Percentiles rank a stretch among this genome's conserved stretches.
phyloP scores from a whole-genome alignment of 1,140 invertebrate species.

The Bicyclus anynana region DNA sequence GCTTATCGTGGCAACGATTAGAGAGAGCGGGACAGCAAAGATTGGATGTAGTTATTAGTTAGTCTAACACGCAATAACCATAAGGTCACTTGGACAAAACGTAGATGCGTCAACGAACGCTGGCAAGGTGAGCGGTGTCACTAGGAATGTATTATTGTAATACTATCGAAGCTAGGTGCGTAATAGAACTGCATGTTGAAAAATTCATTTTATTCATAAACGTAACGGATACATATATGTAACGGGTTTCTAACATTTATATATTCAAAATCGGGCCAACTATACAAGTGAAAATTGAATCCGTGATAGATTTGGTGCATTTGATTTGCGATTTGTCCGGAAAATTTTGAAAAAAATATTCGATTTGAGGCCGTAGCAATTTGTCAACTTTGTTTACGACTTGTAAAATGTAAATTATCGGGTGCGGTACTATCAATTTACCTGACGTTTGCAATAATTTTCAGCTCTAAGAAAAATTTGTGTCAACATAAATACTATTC shows the following conservation, averaged over 20 bases:
- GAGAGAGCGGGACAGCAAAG: conserved; percentile 51
- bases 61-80: conserved; percentile 57
- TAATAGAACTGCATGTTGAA: conserved; percentile 46
- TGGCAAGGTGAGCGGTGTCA: conserved; percentile 71
- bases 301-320: conserved; percentile 8
- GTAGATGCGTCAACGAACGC: conserved; percentile 73
- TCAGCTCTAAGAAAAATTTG: neutral
- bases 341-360: neutral
- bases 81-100: conserved; percentile 73
- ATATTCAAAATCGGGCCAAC: conserved; percentile 28
- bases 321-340: neutral
- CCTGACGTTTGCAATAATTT: conserved; percentile 2
- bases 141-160: conserved; percentile 70
- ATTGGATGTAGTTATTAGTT: conserved; percentile 62
- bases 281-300: conserved; percentile 29
- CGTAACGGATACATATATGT: conserved; percentile 50
- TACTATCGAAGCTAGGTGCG: conserved; percentile 46
- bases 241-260: conserved; percentile 38
- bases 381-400: conserved; percentile 6
- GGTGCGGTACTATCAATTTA: neutral
- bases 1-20: conserved; percentile 25
- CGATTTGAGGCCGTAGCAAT: neutral
- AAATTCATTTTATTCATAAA: conserved; percentile 57
- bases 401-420: conserved; percentile 1
- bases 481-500: too few relatives aligned